phyloP scores from a whole-genome alignment of 1,140 invertebrate species.

The Andricus grossulariae region DNA sequence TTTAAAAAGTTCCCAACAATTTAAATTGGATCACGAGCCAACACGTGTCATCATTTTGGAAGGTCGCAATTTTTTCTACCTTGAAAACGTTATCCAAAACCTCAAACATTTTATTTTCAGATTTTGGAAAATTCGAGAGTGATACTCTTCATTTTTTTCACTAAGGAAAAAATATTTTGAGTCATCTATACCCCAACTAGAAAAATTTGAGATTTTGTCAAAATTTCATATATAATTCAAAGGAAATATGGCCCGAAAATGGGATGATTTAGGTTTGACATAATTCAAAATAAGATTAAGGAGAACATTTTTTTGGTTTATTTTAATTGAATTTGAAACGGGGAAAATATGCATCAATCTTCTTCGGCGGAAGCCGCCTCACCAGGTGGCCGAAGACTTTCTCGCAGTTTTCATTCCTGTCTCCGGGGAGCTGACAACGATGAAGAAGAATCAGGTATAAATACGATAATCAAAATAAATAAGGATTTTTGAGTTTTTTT shows the following conservation, averaged over 20 bases:
- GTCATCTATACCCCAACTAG: background rate
- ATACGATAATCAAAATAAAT: background rate
- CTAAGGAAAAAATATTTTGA: too few relatives aligned
- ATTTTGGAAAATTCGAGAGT: background rate
- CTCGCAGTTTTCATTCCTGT: slow-evolving; percentile 81
- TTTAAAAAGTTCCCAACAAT: too few relatives aligned
- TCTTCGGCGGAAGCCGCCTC: slow-evolving; percentile 75
- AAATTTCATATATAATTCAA: background rate
- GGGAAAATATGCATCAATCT: slow-evolving; percentile 53
- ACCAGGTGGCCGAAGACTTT: slow-evolving; percentile 79
- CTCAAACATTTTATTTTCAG: background rate
- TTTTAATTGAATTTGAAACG: slow-evolving; percentile 30
- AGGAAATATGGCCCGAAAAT: background rate
- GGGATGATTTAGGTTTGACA: background rate
- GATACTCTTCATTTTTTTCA: slow-evolving; percentile 28
- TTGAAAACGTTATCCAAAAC: background rate
- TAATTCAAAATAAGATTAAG: background rate
- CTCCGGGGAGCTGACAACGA: slow-evolving; percentile 79
- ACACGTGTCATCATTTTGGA: background rate
- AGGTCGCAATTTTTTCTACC: background rate
- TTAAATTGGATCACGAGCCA: background rate
- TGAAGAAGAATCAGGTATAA: slow-evolving; percentile 76
- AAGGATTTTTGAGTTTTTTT: background rate
- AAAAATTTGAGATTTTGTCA: background rate
- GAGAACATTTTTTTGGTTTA: background rate